Evolutionary conservation across 1,140 invertebrate species (phyloP), one percentile per base, ranked within the genome.

Genomic region (Drosophila orosa): DNA sequence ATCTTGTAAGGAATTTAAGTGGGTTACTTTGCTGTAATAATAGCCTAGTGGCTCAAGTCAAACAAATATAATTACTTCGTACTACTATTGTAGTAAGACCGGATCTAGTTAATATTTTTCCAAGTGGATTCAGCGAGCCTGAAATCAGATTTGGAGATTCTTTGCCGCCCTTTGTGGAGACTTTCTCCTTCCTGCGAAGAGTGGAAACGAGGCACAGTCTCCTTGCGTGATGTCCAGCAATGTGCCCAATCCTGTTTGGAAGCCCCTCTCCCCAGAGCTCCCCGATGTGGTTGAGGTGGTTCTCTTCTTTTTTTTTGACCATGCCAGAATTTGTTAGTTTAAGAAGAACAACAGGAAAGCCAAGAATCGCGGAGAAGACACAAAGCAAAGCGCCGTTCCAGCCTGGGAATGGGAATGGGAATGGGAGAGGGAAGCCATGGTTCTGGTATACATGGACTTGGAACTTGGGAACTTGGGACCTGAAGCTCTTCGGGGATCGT

Each of bases 311-410:
- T 75, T 71, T 39, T 74, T 61, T 54, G 56, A 68, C 72, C 78
- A 75, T 83, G 83, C 80, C 84, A 89, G 84, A 89, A 87, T 87
- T 87, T 84, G 80, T 89, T 89, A 87, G 83, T 60, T 76, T 75
- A 52, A 82, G 69, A 75, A 69, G 66, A 61, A 66, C 48, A 58
- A 35, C 50, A 61, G 67, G 61, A 44, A 69, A 56, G 57, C 60
- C 73, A 60, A 78, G 40, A 44, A 61, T 44, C 27, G 40, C 27
- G 40, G 31, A 40, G 37, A 65, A 65, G 47, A 67, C 56, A 67
- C 80, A 87, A 89, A 89, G 84, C 84, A 57, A 86, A 89, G 82
- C 82, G 82, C 79, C 67, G 67, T 71, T 71, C 33, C 50, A 61
- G 57, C 59, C 66, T 69, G 74, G 62, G 68, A 27, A 72, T 68